Conservation (phyloP, 2,113 vertebrate species). For the Pseudorhombus dupliciocellatus region DNA sequence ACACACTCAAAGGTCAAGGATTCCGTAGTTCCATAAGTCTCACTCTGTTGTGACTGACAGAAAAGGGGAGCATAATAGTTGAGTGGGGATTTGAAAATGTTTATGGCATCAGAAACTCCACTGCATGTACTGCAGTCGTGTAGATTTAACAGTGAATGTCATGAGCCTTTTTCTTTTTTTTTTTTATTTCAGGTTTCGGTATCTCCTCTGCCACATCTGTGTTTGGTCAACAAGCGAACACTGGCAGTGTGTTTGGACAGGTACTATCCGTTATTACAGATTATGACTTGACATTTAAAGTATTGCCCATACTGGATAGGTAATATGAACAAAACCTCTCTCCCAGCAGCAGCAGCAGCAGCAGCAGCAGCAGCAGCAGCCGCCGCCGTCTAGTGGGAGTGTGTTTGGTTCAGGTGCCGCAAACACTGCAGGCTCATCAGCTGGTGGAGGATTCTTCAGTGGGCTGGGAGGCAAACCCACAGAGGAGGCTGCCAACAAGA, state of each 20-base stretch:
- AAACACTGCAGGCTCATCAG: slow-evolving; percentile 63
- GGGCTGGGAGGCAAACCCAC: slow-evolving; percentile 97
- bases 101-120: slow-evolving; percentile 1
- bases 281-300: neutral
- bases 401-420: slow-evolving; percentile 86
- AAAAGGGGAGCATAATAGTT: neutral
- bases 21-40: neutral
- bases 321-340: neutral
- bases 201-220: slow-evolving; percentile 81
- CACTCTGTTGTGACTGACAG: neutral
- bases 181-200: slow-evolving; percentile 84
- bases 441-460: slow-evolving; percentile 89
- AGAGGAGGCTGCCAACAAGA: slow-evolving; percentile 95
- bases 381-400: slow-evolving; percentile 77
- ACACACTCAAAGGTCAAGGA: neutral
- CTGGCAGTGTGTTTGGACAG: slow-evolving; percentile 90
- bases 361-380: slow-evolving; percentile 77
- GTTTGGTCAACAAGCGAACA: slow-evolving; percentile 87
- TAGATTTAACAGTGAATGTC: neutral
- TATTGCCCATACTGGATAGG: neutral
- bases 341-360: slow-evolving; percentile 71
- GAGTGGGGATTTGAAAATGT: neutral
- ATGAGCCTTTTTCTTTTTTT: neutral
- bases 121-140: neutral
- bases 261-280: slow-evolving; percentile 65